These are phyloP conservation scores for Eilema caniola DNA, from an alignment of 2,888 invertebrate species.

Conservation along the genomic window DNA sequence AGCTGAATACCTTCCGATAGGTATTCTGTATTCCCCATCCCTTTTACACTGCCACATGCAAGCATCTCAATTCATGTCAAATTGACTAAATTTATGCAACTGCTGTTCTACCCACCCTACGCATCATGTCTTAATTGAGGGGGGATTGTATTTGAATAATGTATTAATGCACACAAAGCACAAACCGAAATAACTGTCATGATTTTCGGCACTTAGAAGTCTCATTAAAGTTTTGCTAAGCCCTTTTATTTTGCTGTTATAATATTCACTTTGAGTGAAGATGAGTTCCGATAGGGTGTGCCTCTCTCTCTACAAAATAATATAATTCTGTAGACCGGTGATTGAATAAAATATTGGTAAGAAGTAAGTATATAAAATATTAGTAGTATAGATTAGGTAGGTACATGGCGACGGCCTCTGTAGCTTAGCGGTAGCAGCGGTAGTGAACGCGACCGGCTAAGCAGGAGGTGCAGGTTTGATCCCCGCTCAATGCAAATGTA, in stretches of 20 bases:
- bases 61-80: conserved; percentile 74
- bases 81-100: conserved; percentile 85
- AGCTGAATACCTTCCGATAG: conserved; percentile 52
- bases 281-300: background rate
- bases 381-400: too few relatives aligned
- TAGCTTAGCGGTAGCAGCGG: too few relatives aligned
- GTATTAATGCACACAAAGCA: conserved; percentile 63
- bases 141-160: conserved; percentile 71
- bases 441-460: too few relatives aligned
- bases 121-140: conserved; percentile 80
- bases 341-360: background rate
- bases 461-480: too few relatives aligned
- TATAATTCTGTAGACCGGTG: background rate
- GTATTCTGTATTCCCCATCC: conserved; percentile 20
- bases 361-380: too few relatives aligned
- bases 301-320: background rate
- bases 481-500: too few relatives aligned
- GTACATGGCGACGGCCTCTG: too few relatives aligned
- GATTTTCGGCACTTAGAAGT: conserved; percentile 39
- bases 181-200: conserved; percentile 51
- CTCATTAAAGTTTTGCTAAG: conserved; percentile 22
- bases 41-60: background rate
- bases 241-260: conserved; percentile 30
- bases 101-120: conserved; percentile 63
- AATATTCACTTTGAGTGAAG: conserved; percentile 46